phyloP scores from a whole-genome alignment of 2,797 vertebrate genomes.

The Emydoidea blandingii region DNA sequence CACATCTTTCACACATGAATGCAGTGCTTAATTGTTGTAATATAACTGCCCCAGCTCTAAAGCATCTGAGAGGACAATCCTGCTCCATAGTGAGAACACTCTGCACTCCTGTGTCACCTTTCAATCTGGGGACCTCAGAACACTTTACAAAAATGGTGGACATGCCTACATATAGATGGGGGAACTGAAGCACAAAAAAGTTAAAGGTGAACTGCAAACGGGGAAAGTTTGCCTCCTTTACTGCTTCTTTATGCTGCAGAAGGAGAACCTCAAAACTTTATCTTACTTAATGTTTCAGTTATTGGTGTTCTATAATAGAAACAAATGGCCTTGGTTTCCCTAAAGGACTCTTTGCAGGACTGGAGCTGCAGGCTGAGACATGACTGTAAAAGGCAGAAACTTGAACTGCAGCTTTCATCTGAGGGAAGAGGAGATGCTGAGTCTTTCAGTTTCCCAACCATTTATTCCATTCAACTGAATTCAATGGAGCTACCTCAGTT shows the following conservation, averaged over 20 bases:
- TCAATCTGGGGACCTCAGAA: background rate
- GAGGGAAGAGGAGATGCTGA: background rate
- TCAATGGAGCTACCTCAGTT: background rate
- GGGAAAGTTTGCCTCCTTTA: background rate
- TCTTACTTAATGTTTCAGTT: background rate
- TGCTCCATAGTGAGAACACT: background rate
- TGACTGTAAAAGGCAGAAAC: background rate
- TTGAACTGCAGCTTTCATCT: background rate
- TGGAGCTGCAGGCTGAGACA: background rate
- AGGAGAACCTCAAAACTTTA: fast-evolving
- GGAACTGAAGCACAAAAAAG: background rate
- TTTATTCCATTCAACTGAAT: background rate
- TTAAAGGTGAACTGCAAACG: background rate
- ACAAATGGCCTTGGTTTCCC: background rate
- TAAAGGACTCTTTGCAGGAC: background rate
- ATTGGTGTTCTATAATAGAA: background rate
- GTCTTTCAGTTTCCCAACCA: background rate
- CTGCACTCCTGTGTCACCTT: background rate
- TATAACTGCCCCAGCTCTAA: background rate
- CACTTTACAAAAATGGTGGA: background rate
- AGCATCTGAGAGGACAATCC: background rate
- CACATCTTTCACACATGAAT: background rate
- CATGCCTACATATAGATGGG: background rate
- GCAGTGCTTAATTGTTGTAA: background rate
- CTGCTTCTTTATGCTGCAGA: background rate